Evolutionary conservation across 37 sponge, comb jelly and placozoan species (phyloP).

Genomic region (Oopsacas minuta): DNA sequence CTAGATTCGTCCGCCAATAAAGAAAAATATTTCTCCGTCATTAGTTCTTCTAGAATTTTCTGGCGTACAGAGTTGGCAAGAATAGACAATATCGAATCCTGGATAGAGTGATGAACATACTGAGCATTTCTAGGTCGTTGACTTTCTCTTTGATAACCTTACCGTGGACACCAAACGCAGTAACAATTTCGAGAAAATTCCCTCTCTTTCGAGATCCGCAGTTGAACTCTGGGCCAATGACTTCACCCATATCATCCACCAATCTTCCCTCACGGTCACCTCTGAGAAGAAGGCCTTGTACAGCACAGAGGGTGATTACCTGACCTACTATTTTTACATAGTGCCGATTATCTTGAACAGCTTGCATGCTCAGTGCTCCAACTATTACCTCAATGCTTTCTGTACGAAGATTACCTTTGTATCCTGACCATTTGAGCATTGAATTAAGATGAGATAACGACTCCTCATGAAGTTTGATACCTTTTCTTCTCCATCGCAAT

Average conservation of each 20-base stretch:
- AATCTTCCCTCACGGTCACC: neutral
- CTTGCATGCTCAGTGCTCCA: neutral
- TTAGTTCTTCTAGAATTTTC: neutral
- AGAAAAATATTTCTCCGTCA: neutral
- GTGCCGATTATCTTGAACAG: neutral
- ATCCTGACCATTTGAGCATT: neutral
- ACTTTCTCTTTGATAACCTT: neutral
- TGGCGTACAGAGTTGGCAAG: conserved; percentile 12
- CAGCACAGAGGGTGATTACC: neutral
- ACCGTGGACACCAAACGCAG: neutral
- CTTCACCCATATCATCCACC: neutral
- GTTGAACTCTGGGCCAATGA: neutral
- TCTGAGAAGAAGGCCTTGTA: neutral
- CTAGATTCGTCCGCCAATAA: neutral
- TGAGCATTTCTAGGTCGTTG: neutral
- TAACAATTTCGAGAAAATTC: neutral
- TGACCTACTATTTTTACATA: neutral
- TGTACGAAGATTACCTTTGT: neutral
- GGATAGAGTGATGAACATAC: neutral
- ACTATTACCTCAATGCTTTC: neutral
- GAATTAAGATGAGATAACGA: neutral
- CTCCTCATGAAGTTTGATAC: neutral
- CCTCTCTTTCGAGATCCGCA: conserved; percentile 15
- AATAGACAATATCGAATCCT: neutral
- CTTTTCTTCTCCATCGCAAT: neutral